phyloP scores from a whole-genome alignment of 2,888 invertebrate genomes.

The Lepeophtheirus nordmannii region DNA sequence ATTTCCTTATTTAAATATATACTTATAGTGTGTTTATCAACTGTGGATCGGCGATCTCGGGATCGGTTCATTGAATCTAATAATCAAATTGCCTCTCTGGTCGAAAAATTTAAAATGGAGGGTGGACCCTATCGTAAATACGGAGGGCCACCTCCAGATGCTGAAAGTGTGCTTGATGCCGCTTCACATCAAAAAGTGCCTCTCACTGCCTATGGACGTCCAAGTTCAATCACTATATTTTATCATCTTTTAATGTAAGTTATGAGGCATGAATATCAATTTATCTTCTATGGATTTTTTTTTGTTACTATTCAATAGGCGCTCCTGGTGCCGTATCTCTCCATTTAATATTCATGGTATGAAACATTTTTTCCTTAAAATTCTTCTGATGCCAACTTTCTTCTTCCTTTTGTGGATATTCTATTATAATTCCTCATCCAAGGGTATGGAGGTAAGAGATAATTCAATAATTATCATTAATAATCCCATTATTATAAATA shows the following conservation, averaged over 20 bases:
- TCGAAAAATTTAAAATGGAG: conserved; percentile 76
- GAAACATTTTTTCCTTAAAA: conserved; percentile 54
- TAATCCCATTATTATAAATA: background rate
- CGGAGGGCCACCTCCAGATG: conserved; percentile 32
- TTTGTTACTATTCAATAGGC: background rate
- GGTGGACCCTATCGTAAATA: conserved; percentile 57
- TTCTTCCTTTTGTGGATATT: conserved; percentile 64
- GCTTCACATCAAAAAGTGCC: conserved; percentile 47
- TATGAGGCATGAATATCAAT: background rate
- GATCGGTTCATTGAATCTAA: conserved; percentile 85
- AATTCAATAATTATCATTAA: background rate
- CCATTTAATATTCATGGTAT: conserved; percentile 58
- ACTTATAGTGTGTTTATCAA: conserved; percentile 53
- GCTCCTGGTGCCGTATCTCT: conserved; percentile 4
- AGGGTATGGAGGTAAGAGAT: conserved; percentile 11
- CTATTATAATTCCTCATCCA: conserved; percentile 41
- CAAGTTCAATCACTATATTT: conserved; percentile 36
- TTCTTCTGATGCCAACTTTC: conserved; percentile 48
- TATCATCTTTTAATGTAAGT: background rate
- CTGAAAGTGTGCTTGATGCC: conserved; percentile 27
- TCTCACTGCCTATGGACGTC: conserved; percentile 54
- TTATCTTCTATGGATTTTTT: too few relatives aligned
- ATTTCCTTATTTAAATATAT: background rate
- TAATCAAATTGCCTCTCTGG: conserved; percentile 75
- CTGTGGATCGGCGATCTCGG: conserved; percentile 61